These are phyloP conservation scores for Pitangus sulphuratus DNA, from an alignment of 2,797 vertebrate genomes.

Conservation along the genomic window DNA sequence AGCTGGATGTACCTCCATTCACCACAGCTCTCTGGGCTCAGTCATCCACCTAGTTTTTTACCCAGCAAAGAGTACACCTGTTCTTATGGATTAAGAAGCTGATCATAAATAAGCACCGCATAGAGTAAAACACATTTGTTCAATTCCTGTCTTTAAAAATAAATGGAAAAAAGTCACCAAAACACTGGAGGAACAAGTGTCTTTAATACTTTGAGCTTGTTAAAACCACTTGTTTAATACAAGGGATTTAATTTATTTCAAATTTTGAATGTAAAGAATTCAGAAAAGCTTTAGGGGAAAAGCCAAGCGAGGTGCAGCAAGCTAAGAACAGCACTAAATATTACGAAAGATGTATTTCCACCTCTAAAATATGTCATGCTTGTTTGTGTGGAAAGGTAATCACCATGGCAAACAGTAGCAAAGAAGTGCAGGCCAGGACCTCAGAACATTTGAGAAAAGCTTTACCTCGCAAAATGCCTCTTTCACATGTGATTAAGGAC, in stretches of 20 bases:
- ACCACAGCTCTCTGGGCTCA: neutral
- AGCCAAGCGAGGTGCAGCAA: neutral
- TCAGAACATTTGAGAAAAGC: neutral
- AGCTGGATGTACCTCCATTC: neutral
- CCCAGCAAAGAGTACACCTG: too few species aligned
- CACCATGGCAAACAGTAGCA: neutral
- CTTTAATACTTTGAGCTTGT: neutral
- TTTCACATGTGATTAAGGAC: accelerated
- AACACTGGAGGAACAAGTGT: neutral
- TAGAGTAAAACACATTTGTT: neutral
- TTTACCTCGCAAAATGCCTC: neutral
- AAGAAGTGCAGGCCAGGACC: neutral
- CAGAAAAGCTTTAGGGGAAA: neutral
- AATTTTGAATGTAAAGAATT: neutral
- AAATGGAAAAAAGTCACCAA: neutral
- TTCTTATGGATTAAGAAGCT: neutral
- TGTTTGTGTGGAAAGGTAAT: neutral
- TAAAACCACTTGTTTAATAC: neutral
- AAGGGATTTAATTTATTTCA: neutral
- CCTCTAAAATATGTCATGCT: neutral
- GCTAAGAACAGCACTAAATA: neutral
- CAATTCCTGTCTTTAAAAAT: neutral
- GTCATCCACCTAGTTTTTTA: neutral
- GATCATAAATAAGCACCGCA: neutral
- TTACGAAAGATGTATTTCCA: neutral